Percentiles rank a stretch among this genome's conserved stretches.
Evolutionary conservation across 2,888 invertebrate species (phyloP).

Genomic region (Boloria selene): DNA sequence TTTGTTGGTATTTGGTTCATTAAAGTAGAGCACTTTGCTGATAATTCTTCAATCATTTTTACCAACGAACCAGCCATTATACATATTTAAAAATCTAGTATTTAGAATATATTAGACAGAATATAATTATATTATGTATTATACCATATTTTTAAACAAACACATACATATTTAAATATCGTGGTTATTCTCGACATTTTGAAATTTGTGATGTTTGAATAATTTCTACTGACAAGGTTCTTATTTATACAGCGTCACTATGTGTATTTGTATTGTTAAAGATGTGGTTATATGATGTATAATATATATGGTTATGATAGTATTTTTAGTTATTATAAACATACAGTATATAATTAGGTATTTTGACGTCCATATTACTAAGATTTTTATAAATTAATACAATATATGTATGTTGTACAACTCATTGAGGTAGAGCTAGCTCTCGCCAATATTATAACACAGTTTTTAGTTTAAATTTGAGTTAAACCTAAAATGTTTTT

Average conservation of each 20-base stretch:
- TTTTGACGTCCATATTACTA: conserved; percentile 9
- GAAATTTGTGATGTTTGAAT: no score
- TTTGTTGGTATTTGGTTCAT: not conserved
- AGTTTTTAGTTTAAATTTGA: no score
- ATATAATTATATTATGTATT: conserved; percentile 10
- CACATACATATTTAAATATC: conserved; percentile 3
- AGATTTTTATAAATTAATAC: not conserved
- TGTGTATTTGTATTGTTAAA: conserved; percentile 15
- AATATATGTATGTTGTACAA: not conserved
- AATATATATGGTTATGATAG: not conserved
- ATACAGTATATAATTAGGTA: not conserved
- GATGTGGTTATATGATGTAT: conserved; percentile 5
- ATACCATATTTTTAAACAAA: conserved; percentile 9
- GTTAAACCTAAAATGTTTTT: no score
- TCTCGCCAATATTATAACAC: no score
- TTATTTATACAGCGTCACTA: conserved; percentile 8
- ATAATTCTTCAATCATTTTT: not conserved
- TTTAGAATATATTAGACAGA: conserved; percentile 27
- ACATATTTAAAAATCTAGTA: conserved; percentile 28
- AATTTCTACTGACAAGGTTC: no score
- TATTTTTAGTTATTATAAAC: not conserved
- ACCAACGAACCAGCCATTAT: not conserved
- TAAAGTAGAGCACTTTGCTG: not conserved
- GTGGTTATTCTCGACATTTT: no score
- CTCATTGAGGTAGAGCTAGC: no score